These are phyloP conservation scores for Choloepus hoffmanni DNA, from an alignment of 2,113 vertebrate genomes.

Conservation along the genomic window DNA sequence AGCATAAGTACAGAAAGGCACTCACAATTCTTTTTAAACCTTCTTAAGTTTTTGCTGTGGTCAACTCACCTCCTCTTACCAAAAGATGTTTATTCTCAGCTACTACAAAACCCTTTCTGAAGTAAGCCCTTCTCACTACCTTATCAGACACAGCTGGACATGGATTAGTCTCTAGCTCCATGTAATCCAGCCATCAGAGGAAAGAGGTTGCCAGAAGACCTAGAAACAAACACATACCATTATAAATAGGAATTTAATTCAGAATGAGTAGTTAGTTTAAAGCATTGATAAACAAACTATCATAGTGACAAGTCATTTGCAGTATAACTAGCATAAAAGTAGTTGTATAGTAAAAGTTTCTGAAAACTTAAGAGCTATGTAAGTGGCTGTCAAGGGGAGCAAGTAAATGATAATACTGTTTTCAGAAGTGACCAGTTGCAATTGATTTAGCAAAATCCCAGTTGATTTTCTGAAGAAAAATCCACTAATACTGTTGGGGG, in stretches of 20 bases:
- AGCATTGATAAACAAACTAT: neutral
- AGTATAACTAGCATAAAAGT: constrained; percentile 4
- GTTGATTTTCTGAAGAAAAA: neutral
- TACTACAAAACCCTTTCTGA: neutral
- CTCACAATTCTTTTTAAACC: neutral
- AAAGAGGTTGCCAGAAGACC: neutral
- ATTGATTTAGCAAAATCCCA: constrained; percentile 46
- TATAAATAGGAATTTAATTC: neutral
- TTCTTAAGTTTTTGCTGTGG: neutral
- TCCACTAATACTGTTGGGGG: neutral
- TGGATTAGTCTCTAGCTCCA: neutral
- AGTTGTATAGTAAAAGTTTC: neutral
- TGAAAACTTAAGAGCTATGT: neutral
- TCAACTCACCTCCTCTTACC: neutral
- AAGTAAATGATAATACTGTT: neutral
- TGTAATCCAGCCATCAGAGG: neutral
- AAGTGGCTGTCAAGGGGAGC: neutral
- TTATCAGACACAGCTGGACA: too few relatives aligned
- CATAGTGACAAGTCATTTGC: neutral
- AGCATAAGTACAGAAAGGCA: too few relatives aligned
- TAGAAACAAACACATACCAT: neutral
- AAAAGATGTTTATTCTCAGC: neutral
- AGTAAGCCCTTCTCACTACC: neutral
- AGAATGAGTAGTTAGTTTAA: neutral
- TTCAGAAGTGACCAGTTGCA: neutral